Evolutionary conservation across 1,140 invertebrate species (phyloP).

Genomic region (Meloidogyne chitwoodi): DNA sequence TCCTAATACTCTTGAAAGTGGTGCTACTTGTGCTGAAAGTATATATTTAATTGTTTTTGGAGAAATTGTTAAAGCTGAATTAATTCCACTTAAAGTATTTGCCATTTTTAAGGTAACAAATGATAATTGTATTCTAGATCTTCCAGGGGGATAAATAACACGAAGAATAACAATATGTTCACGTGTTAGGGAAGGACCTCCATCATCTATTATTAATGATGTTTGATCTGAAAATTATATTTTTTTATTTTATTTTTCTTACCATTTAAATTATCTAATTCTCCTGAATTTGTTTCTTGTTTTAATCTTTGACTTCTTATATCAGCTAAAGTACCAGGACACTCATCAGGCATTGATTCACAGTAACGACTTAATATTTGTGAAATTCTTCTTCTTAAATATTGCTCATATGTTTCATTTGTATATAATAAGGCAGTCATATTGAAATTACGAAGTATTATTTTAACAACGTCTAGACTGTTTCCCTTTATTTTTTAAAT

Average conservation of each 20-base stretch:
- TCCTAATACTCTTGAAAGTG: conserved; percentile 53
- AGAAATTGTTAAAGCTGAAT: conserved; percentile 18
- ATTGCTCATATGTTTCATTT: conserved; percentile 55
- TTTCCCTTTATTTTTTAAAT: conserved; percentile 36
- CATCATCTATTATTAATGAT: conserved; percentile 27
- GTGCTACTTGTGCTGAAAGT: conserved; percentile 45
- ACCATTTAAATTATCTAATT: background rate
- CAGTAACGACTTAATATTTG: conserved; percentile 52
- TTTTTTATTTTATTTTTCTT: conserved; percentile 3
- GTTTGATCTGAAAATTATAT: background rate
- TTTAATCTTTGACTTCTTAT: background rate
- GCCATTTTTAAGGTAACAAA: conserved; percentile 46
- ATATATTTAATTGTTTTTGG: conserved; percentile 49
- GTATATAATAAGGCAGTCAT: conserved; percentile 49
- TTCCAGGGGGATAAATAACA: conserved; percentile 33
- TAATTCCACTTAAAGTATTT: conserved; percentile 10
- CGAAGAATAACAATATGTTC: conserved; percentile 54
- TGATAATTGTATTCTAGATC: conserved; percentile 38
- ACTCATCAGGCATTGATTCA: conserved; percentile 53
- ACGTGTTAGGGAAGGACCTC: conserved; percentile 47
- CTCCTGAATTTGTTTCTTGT: background rate
- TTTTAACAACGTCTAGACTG: conserved; percentile 44
- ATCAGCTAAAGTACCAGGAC: conserved; percentile 38
- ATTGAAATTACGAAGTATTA: conserved; percentile 50
- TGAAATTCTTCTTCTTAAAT: conserved; percentile 57